These are phyloP conservation scores for Anabas testudineus DNA, from an alignment of 2,797 vertebrate genomes.

Conservation along the genomic window DNA sequence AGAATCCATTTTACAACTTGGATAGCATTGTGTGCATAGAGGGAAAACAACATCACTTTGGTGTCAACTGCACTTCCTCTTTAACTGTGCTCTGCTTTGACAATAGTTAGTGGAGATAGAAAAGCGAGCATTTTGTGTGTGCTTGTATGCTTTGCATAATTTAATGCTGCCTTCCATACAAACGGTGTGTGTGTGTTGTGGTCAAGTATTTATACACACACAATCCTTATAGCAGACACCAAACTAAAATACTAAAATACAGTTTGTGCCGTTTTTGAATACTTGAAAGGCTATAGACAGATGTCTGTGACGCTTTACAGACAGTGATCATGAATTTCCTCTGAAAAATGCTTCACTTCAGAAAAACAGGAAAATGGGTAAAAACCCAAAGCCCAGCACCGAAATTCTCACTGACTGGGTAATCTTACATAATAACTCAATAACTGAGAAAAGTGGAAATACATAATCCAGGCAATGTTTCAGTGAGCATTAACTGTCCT, in stretches of 20 bases:
- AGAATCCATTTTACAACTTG: background rate
- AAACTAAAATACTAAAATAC: conserved; percentile 13
- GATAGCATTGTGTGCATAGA: conserved; percentile 20
- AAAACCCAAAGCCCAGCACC: background rate
- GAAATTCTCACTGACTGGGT: background rate
- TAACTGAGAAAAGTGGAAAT: too few species aligned
- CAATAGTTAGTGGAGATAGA: conserved; percentile 30
- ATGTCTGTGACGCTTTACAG: background rate
- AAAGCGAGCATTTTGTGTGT: conserved; percentile 4
- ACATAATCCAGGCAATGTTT: background rate
- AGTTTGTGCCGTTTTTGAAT: too few species aligned
- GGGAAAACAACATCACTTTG: conserved; percentile 23
- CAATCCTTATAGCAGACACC: conserved; percentile 22
- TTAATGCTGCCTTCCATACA: conserved; percentile 30
- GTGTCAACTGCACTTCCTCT: conserved; percentile 65
- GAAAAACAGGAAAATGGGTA: conserved; percentile 24
- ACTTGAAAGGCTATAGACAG: background rate
- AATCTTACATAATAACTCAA: background rate
- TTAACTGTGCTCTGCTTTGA: conserved; percentile 40
- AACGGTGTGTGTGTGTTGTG: conserved; percentile 28
- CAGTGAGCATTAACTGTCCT: background rate
- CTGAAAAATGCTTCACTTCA: conserved; percentile 24
- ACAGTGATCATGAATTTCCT: conserved; percentile 22
- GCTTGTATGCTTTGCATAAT: conserved; percentile 17
- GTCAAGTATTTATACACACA: conserved; percentile 26